Percentiles rank a stretch among this genome's conserved stretches.
Evolutionary conservation across 2,888 invertebrate species (phyloP).

Genomic region (Prenolepis imparis): DNA sequence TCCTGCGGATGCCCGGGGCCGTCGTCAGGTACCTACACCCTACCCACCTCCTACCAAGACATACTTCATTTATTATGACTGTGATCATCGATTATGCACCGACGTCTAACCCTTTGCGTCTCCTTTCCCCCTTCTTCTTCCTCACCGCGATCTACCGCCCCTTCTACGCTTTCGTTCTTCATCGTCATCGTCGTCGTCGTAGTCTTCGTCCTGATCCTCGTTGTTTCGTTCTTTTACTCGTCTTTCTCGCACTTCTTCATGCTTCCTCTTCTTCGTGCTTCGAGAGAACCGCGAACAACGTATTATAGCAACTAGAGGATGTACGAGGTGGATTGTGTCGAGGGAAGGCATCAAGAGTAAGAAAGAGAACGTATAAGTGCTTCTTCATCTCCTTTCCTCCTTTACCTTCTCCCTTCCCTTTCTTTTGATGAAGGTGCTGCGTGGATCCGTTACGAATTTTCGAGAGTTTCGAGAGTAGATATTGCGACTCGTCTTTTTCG

Average conservation of each 20-base stretch:
- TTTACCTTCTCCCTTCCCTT: background rate
- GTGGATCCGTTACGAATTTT: slow-evolving; percentile 80
- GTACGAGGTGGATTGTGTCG: slow-evolving; percentile 64
- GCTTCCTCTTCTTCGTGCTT: slow-evolving; percentile 55
- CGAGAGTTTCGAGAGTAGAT: slow-evolving; percentile 77
- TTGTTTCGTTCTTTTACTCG: slow-evolving; percentile 17
- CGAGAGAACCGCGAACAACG: slow-evolving; percentile 54
- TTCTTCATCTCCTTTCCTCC: slow-evolving; percentile 53
- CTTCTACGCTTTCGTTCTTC: slow-evolving; percentile 49
- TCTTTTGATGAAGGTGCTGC: slow-evolving; percentile 77
- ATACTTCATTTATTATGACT: slow-evolving; percentile 86
- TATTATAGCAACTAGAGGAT: slow-evolving; percentile 66
- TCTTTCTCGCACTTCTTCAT: slow-evolving; percentile 41
- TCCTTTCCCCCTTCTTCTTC: slow-evolving; percentile 36
- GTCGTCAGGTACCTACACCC: slow-evolving; percentile 83
- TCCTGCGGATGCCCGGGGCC: slow-evolving; percentile 83
- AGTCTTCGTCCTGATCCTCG: background rate
- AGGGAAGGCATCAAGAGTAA: slow-evolving; percentile 30
- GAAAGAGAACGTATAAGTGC: slow-evolving; percentile 44
- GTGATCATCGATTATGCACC: slow-evolving; percentile 86
- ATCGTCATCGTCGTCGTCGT: slow-evolving; percentile 42
- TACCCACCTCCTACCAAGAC: slow-evolving; percentile 81
- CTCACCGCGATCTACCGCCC: slow-evolving; percentile 50
- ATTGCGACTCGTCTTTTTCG: slow-evolving; percentile 28
- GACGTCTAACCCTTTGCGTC: slow-evolving; percentile 75